Conservation (phyloP, 1,140 invertebrate genomes). For the Agraylea sexmaculata region DNA sequence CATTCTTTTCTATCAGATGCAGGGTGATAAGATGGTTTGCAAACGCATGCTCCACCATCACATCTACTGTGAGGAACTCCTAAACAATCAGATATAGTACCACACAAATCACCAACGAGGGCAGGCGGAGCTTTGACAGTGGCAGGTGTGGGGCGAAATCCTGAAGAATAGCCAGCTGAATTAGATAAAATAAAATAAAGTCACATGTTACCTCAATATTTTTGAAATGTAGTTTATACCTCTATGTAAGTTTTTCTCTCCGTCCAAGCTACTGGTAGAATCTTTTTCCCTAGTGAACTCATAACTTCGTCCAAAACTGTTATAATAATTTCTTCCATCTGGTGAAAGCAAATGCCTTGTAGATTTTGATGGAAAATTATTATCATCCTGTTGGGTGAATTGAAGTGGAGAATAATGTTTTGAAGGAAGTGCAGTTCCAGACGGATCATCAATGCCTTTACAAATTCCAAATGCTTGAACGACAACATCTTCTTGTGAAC, state of each 20-base stretch:
- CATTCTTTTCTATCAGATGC: conserved; percentile 60
- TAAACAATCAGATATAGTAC: conserved; percentile 57
- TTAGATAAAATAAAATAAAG: background rate
- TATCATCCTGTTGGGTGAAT: conserved; percentile 67
- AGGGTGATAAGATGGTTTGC: conserved; percentile 49
- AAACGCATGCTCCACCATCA: conserved; percentile 58
- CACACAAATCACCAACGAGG: conserved; percentile 63
- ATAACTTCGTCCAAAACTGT: conserved; percentile 40
- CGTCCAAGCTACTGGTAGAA: conserved; percentile 33
- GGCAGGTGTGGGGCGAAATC: conserved; percentile 48
- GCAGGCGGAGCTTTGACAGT: conserved; percentile 58
- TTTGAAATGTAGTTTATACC: conserved; percentile 9
- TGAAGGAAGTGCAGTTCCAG: conserved; percentile 59
- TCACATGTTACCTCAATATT: background rate
- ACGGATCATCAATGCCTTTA: conserved; percentile 47
- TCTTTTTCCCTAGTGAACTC: conserved; percentile 44
- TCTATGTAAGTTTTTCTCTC: conserved; percentile 28
- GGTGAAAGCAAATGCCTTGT: conserved; percentile 65
- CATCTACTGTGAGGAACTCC: conserved; percentile 57
- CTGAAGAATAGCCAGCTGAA: conserved; percentile 20
- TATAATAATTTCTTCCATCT: conserved; percentile 57
- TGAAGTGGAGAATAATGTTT: conserved; percentile 64
- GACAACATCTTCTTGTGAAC: conserved; percentile 69
- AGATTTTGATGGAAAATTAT: conserved; percentile 65
- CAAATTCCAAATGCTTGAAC: conserved; percentile 68